Conservation (phyloP, 2,797 vertebrate genomes). For the Bradypodion pumilum region DNA sequence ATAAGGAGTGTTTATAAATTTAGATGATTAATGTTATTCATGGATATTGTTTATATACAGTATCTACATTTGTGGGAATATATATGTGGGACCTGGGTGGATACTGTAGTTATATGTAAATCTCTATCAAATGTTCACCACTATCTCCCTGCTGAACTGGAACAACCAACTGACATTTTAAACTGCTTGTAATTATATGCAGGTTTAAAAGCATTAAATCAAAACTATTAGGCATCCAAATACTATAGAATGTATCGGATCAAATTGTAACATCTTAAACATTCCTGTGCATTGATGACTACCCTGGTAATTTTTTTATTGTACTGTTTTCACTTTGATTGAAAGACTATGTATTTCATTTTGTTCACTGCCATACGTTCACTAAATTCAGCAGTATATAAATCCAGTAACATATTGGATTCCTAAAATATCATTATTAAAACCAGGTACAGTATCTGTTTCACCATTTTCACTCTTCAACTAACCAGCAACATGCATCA, state of each 20-base stretch:
- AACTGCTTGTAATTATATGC: neutral
- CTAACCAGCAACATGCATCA: neutral
- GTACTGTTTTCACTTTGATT: too few species aligned
- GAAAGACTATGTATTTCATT: too few species aligned
- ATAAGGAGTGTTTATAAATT: neutral
- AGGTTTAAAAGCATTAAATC: neutral
- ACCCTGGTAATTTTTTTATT: too few species aligned
- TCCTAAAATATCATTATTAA: too few species aligned
- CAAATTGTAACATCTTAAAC: constrained; percentile 33
- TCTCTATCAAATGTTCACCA: too few species aligned
- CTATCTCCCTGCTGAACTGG: neutral
- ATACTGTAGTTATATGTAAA: too few species aligned
- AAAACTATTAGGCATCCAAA: constrained; percentile 9
- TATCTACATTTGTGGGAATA: too few species aligned
- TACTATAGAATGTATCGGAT: neutral
- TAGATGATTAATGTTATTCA: neutral
- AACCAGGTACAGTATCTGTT: neutral
- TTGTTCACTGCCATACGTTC: too few species aligned
- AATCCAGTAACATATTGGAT: neutral
- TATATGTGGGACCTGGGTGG: too few species aligned
- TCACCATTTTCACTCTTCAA: neutral
- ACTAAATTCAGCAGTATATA: too few species aligned
- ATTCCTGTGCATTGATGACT: neutral
- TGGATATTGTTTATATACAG: too few species aligned
- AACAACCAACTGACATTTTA: neutral